Conservation (phyloP, 2,113 vertebrate species). For the Antigone vipio region DNA sequence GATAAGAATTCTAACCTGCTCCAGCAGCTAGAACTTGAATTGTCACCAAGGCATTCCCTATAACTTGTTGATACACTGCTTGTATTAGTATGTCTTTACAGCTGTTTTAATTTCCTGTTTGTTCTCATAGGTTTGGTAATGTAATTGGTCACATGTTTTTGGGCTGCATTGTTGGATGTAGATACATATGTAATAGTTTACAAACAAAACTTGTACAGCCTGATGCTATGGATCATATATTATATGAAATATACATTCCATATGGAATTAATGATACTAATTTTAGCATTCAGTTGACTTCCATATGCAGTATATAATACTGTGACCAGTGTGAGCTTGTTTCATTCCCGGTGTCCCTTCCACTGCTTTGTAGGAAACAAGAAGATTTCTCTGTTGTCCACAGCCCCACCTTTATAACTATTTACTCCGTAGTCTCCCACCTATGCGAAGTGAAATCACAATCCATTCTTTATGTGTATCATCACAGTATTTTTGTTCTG, state of each 20-base stretch:
- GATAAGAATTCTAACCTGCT: neutral
- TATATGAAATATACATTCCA: neutral
- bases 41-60: neutral
- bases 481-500: neutral
- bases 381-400: neutral
- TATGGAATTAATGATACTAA: neutral
- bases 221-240: neutral
- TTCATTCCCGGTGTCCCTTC: neutral
- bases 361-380: neutral
- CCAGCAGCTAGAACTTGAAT: neutral
- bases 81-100: neutral
- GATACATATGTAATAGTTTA: neutral
- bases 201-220: neutral
- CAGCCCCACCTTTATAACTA: neutral
- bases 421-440: neutral
- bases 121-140: neutral
- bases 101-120: neutral
- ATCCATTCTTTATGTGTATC: neutral
- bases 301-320: neutral
- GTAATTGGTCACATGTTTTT: accelerated
- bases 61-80: neutral
- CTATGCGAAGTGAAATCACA: neutral
- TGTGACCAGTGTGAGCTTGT: neutral
- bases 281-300: neutral
- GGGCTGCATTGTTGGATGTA: neutral